Evolutionary conservation across 2,113 vertebrate genomes (phyloP).

Genomic region (Siphamia tubifer): DNA sequence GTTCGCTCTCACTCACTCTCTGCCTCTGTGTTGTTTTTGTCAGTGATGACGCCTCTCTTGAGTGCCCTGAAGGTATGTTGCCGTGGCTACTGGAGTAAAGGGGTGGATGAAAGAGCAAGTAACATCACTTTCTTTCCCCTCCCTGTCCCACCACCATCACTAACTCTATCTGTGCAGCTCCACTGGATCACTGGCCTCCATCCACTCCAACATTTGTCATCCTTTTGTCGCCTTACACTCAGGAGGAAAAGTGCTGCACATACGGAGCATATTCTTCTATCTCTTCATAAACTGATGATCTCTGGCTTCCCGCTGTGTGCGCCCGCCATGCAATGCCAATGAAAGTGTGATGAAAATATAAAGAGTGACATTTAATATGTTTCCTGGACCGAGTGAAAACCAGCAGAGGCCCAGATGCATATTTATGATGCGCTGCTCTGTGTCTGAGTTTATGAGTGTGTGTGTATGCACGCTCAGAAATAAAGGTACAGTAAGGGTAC

Average conservation of each 20-base stretch:
- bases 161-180: constrained; percentile 57
- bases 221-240: constrained; percentile 55
- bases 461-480: too few relatives aligned
- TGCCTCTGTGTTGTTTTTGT: constrained; percentile 66
- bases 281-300: constrained; percentile 48
- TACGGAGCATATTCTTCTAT: constrained; percentile 7
- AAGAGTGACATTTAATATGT: constrained; percentile 70
- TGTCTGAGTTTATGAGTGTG: too few relatives aligned
- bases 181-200: constrained; percentile 61
- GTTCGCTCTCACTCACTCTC: constrained; percentile 51
- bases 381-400: constrained; percentile 35
- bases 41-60: constrained; percentile 70
- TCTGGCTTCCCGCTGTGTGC: constrained; percentile 31
- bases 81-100: constrained; percentile 74
- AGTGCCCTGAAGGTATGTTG: constrained; percentile 75
- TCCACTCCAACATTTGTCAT: constrained; percentile 60
- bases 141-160: constrained; percentile 51
- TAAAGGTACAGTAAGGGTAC: too few relatives aligned
- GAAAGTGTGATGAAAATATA: constrained; percentile 53
- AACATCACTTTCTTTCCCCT: constrained; percentile 29
- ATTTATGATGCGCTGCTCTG: constrained; percentile 57
- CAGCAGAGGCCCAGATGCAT: constrained; percentile 50
- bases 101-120: constrained; percentile 64
- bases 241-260: constrained; percentile 40
- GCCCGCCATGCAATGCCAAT: constrained; percentile 23